Evolutionary conservation across 2,888 invertebrate species (phyloP).

Genomic region (Aethes cnicana): DNA sequence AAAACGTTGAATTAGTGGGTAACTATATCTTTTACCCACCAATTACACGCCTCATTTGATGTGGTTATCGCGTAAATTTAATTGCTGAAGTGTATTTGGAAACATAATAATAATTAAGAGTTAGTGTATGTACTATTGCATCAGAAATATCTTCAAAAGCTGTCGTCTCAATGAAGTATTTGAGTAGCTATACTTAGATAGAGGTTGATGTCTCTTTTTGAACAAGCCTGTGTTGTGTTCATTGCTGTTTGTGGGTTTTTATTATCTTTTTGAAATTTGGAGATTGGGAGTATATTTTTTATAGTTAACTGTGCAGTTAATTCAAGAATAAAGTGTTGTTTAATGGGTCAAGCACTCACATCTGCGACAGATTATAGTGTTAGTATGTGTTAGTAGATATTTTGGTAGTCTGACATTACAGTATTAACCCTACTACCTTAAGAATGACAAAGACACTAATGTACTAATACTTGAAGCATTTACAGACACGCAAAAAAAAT

Average conservation of each 20-base stretch:
- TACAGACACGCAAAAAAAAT: too few species aligned
- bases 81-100: background rate
- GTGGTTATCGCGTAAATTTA: background rate
- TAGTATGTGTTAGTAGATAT: too few species aligned
- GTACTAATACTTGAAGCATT: too few species aligned
- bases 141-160: slow-evolving; percentile 4
- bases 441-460: too few species aligned
- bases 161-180: slow-evolving; percentile 1
- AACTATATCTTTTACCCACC: too few species aligned
- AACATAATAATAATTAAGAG: background rate
- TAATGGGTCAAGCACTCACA: too few species aligned
- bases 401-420: too few species aligned
- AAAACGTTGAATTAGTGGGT: slow-evolving; percentile 39
- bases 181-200: background rate
- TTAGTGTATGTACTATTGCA: background rate
- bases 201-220: slow-evolving; percentile 10
- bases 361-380: too few species aligned
- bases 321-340: too few species aligned
- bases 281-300: background rate
- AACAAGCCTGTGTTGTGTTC: slow-evolving; percentile 14
- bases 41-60: slow-evolving; percentile 22
- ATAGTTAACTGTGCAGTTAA: too few species aligned
- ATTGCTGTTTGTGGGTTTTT: slow-evolving; percentile 7
- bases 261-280: background rate
- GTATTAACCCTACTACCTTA: too few species aligned